Conservation (phyloP, 2,888 invertebrate species). For the Tetropium fuscum region DNA sequence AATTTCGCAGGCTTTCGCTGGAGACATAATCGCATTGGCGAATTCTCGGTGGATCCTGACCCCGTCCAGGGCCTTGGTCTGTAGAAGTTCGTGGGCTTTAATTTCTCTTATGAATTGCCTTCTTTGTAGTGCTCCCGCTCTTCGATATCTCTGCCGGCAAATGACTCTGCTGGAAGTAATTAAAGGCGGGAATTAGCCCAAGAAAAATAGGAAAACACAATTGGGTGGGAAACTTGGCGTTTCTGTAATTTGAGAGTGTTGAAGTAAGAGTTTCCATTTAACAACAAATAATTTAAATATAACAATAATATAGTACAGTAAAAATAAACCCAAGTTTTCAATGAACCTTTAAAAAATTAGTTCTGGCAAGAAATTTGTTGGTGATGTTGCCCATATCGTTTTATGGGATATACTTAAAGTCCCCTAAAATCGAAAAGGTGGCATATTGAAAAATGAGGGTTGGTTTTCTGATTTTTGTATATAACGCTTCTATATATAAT, state of each 20-base stretch:
- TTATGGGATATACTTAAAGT: no score
- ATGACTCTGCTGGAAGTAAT: conserved; percentile 70
- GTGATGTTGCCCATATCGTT: no score
- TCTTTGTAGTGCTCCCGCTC: conserved; percentile 68
- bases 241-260: background rate
- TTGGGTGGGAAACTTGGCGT: background rate
- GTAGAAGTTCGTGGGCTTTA: conserved; percentile 72
- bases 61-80: conserved; percentile 73
- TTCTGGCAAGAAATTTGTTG: no score
- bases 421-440: no score
- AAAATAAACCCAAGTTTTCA: no score
- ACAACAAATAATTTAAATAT: background rate
- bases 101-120: conserved; percentile 74
- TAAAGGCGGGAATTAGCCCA: background rate
- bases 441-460: no score
- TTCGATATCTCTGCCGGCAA: conserved; percentile 73
- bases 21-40: conserved; percentile 69
- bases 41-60: conserved; percentile 75
- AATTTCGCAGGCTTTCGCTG: conserved; percentile 53
- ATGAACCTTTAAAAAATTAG: no score
- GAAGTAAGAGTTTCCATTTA: no score
- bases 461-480: no score
- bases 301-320: no score
- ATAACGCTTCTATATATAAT: no score
- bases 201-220: background rate